These are phyloP conservation scores for Flexamia atlantica DNA, from an alignment of 2,888 invertebrate species.

Conservation along the genomic window DNA sequence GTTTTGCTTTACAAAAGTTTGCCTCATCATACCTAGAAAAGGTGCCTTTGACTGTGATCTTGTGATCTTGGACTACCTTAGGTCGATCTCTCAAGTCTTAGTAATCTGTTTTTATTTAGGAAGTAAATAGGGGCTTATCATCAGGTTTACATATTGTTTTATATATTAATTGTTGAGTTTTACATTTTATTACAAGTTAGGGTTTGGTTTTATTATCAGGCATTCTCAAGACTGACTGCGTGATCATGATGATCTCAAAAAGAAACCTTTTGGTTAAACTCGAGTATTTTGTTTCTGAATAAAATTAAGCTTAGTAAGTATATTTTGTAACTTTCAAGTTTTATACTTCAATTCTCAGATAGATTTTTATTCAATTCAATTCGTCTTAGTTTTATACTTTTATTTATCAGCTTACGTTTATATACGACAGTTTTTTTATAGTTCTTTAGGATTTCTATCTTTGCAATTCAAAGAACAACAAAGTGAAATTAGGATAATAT, in stretches of 20 bases:
- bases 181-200: constrained; percentile 15
- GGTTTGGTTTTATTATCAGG: background rate
- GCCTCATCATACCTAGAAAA: no score
- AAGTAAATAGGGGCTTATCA: background rate
- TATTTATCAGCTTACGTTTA: background rate
- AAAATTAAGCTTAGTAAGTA: constrained; percentile 9
- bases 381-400: background rate
- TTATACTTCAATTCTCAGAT: constrained; percentile 32
- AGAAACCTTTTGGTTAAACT: constrained; percentile 30
- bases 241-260: constrained; percentile 62
- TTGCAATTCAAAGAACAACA: background rate
- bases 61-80: background rate
- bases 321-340: constrained; percentile 19
- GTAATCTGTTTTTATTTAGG: background rate
- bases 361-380: constrained; percentile 10
- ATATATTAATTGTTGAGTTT: constrained; percentile 2
- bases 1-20: constrained; percentile 39
- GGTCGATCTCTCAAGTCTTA: background rate
- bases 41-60: constrained; percentile 19
- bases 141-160: background rate
- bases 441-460: background rate
- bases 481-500: background rate
- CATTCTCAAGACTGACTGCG: background rate
- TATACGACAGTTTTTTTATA: background rate
- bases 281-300: constrained; percentile 13